phyloP scores from a whole-genome alignment of 2,888 invertebrate genomes.

The Lagria hirta region DNA sequence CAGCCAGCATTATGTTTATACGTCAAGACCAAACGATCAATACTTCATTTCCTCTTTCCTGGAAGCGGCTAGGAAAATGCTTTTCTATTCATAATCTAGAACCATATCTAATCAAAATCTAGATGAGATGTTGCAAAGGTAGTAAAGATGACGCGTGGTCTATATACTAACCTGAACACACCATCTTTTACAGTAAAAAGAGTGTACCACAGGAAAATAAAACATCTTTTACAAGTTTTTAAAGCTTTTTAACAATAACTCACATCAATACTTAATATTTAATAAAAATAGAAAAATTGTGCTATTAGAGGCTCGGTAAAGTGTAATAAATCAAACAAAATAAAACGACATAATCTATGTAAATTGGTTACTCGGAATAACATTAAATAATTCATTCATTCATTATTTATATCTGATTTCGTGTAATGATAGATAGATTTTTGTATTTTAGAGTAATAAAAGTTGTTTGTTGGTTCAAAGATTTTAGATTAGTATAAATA shows the following conservation, averaged over 20 bases:
- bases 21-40: slow-evolving; percentile 3
- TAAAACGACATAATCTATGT: slow-evolving; percentile 19
- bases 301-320: no score
- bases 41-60: slow-evolving; percentile 3
- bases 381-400: slow-evolving; percentile 14
- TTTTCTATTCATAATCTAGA: neutral
- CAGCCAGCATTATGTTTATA: slow-evolving; percentile 1
- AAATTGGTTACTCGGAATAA: slow-evolving; percentile 20
- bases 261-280: no score
- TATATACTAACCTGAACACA: no score
- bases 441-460: slow-evolving; percentile 9
- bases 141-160: no score
- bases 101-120: slow-evolving; percentile 15
- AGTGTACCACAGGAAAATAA: no score
- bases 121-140: slow-evolving; percentile 14
- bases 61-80: neutral
- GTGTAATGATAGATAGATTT: slow-evolving; percentile 6
- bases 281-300: no score
- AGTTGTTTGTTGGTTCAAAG: no score
- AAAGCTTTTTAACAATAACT: no score
- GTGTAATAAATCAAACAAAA: slow-evolving; percentile 16
- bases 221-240: no score
- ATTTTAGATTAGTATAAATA: no score
- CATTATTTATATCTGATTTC: slow-evolving; percentile 18
- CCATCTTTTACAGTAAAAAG: no score